Evolutionary conservation across 1,140 invertebrate genomes (phyloP).

Genomic region (Drosophila pachea): DNA sequence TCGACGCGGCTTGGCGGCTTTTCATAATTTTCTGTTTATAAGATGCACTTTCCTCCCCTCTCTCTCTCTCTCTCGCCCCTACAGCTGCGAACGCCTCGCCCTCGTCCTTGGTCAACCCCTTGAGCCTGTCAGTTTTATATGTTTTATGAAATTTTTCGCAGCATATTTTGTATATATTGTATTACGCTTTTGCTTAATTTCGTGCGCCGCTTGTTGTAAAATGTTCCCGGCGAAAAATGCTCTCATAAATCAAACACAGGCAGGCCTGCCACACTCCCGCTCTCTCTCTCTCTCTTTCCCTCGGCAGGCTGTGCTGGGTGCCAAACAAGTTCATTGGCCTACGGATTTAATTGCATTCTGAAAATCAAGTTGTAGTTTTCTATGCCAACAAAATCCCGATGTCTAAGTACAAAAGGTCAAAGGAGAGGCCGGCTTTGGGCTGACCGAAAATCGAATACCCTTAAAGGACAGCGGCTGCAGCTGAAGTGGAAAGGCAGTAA

Average conservation of each 20-base stretch:
- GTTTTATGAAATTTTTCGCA: conserved; percentile 73
- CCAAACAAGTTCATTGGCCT: conserved; percentile 68
- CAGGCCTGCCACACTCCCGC: conserved; percentile 30
- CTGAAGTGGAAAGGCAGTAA: neutral
- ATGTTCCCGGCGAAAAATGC: conserved; percentile 56
- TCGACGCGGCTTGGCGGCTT: conserved; percentile 31
- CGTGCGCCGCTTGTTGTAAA: conserved; percentile 50
- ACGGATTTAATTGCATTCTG: conserved; percentile 68
- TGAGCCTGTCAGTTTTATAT: conserved; percentile 68
- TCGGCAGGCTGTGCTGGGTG: conserved; percentile 1
- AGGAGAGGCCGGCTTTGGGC: conserved; percentile 6
- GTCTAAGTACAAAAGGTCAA: conserved; percentile 62
- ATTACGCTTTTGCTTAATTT: conserved; percentile 69
- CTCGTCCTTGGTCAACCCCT: conserved; percentile 4
- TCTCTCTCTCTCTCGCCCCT: neutral
- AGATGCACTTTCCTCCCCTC: conserved; percentile 56
- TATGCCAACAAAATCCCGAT: conserved; percentile 47
- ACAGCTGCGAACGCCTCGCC: neutral
- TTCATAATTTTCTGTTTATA: conserved; percentile 70
- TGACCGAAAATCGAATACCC: neutral
- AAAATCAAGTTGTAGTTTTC: conserved; percentile 59
- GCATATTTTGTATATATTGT: conserved; percentile 71
- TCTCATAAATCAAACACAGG: conserved; percentile 72
- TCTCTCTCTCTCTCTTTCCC: neutral
- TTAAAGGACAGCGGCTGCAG: neutral